Base-by-base conservation (phyloP, 2,113 vertebrate species). In the Rhynchomys soricoides region DNA sequence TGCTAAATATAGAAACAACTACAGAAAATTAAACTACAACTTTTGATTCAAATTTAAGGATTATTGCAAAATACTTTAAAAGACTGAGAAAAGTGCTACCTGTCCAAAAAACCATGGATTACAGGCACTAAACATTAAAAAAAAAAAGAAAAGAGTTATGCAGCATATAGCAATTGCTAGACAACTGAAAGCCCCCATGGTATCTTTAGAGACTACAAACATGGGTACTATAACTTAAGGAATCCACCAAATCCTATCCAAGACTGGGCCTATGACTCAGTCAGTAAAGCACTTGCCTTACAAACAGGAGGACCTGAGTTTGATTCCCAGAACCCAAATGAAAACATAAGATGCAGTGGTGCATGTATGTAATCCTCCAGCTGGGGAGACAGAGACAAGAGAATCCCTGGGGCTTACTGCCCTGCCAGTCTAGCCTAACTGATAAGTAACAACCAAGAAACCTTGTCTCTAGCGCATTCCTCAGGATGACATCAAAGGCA, bases 1-100 rank as follows among this genome's bases (percentile, higher is more conserved):
- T 92, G 62, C 9, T 85, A 77, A 91, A 93, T 48, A 13, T 40
- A 68, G 9, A 92, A 90, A 31, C 16, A 95, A 22, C 22, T 70
- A 26, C 57, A 82, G 79, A 85, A 95, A 90, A 73, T 2, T 29
- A 52, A 93, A 87, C 37, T 34, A 90, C 34, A 83, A n/a, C 62
- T 68, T 59, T 90, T 71, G 92, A 93, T 37, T 86, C 19, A 95
- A 94, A 26, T 82, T 96, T 90, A 62, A 89, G 96, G 48, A 95
- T 86, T 77, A 93, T 1, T 77, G 48, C 77, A 40, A 93, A 96
- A 79, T 78, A 90, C 5, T 94, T 94, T 82, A 87, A 96, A 90
- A 48, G 34, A 89, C 45, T 90, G 29, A 81, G 48, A 7, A 92
- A 94, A 94, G 4, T 86, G 16, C 57, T 86, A 83, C 75, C 7